phyloP scores from a whole-genome alignment of 2,113 vertebrate species.

The Paradoxurus hermaphroditus region DNA sequence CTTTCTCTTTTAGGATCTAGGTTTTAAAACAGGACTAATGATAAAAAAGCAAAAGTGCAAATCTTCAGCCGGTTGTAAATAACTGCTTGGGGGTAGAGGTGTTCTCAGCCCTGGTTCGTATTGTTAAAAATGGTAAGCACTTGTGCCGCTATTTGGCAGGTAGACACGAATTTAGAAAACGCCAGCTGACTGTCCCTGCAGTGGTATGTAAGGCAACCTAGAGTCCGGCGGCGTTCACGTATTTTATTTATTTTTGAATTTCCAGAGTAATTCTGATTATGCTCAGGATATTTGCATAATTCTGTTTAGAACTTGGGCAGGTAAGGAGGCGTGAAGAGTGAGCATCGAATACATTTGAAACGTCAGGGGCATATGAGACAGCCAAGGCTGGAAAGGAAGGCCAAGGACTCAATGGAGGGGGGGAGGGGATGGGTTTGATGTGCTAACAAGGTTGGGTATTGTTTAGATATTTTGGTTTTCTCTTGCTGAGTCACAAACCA shows the following conservation, averaged over 20 bases:
- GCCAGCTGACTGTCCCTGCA: not conserved
- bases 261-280: not conserved
- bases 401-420: rapidly evolving
- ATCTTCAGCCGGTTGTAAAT: not conserved
- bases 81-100: not conserved
- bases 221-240: not conserved
- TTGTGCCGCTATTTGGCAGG: not conserved
- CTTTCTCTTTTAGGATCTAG: not conserved
- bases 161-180: not conserved
- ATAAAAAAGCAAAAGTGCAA: not conserved
- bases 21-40: not conserved
- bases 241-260: not conserved
- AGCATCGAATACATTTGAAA: not conserved
- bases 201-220: not conserved
- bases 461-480: not conserved
- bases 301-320: not conserved
- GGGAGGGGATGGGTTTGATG: not conserved
- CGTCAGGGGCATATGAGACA: not conserved
- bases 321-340: not conserved
- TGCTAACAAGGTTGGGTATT: not conserved
- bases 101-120: not conserved
- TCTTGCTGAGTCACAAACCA: not conserved
- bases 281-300: not conserved
- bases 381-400: not conserved
- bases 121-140: not conserved